phyloP scores from a whole-genome alignment of 2,113 vertebrate genomes.

The Campylomormyrus numenius region DNA sequence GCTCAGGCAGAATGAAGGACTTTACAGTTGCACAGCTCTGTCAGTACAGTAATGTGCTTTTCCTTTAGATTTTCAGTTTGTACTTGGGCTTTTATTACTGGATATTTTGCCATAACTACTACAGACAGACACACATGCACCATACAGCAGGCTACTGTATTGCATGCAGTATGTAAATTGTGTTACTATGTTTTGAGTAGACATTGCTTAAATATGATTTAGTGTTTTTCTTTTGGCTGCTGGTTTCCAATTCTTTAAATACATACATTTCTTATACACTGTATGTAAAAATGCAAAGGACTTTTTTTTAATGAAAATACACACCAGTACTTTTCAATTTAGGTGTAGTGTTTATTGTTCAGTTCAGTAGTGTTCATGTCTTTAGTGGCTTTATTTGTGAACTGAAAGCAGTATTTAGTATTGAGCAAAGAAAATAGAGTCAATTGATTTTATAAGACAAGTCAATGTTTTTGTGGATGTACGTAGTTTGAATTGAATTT shows the following conservation, averaged over 20 bases:
- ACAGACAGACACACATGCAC: not conserved
- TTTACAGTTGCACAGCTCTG: not conserved
- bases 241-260: not conserved
- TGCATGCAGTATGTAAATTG: not conserved
- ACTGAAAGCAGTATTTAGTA: not conserved
- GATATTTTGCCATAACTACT: not conserved
- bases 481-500: too few relatives aligned
- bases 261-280: not conserved
- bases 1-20: not conserved
- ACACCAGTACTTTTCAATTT: not conserved
- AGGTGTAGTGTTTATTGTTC: not conserved
- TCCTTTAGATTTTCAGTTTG: not conserved
- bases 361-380: not conserved
- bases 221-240: not conserved
- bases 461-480: too few relatives aligned
- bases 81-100: not conserved
- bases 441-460: too few relatives aligned
- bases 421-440: not conserved
- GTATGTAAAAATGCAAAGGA: not conserved
- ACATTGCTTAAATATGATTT: not conserved
- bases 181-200: not conserved
- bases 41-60: not conserved
- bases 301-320: not conserved
- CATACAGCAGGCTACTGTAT: not conserved
- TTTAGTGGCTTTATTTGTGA: not conserved